Evolutionary conservation across 2,797 vertebrate genomes (phyloP), one percentile per base, ranked within the genome.

Genomic region (Bradypodion pumilum): DNA sequence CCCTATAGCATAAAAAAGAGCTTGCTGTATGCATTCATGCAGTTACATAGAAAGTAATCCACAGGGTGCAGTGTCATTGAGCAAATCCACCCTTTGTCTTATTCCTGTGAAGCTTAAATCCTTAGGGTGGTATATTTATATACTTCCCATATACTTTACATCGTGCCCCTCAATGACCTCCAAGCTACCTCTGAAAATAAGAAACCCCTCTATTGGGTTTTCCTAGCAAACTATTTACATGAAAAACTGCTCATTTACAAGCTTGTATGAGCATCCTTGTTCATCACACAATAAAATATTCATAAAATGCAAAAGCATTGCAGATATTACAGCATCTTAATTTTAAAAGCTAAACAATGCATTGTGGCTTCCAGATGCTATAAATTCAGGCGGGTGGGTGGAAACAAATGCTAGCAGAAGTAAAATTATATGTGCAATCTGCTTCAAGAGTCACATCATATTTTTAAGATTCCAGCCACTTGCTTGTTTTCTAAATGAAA

Each of bases 181-280:
- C 40, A 83, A 75, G 85, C 87, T 44, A 90, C 37, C n/a, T 88
- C 84, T 80, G 91, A 90, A 92, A 93, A 91, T 87, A 93, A 93
- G 70, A 90, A 85, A 42, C 32, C 91, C 83, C 81, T 85, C 84
- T 73, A 63, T 90, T 82, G 90, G 82, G 52, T 89, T 90, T 93
- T 89, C 80, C 82, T 92, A 93, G 84, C 88, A 92, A 93, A 96
- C 90, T 90, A 94, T 90, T 95, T 93, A 90, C 86, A 85, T 86
- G 83, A 89, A 94, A 93, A 80, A 92, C 83, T 86, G 85, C 68
- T 75, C 76, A 82, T 91, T 93, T 90, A 91, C 89, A 93, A 89
- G 44, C 85, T 92, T 87, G 62, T 60, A 79, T 68, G 87, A 89
- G 82, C 46, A 88, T 92, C 94, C 87, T 91, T 82, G 88, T 91